These are phyloP conservation scores for Parnassius orleans DNA, from an alignment of 2,888 invertebrate species.

Conservation along the genomic window DNA sequence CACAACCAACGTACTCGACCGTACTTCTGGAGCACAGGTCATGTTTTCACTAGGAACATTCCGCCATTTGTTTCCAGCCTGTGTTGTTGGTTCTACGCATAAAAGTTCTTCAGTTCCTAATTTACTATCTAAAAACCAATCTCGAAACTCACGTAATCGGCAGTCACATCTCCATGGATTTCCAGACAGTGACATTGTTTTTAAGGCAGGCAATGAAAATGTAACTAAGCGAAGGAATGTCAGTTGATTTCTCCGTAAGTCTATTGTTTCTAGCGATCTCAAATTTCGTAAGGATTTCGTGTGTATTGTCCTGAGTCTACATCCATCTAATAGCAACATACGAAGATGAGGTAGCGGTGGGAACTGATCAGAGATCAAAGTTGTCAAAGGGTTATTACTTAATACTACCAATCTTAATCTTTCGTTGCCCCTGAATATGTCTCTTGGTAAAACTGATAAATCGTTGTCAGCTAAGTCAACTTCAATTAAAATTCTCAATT, in stretches of 20 bases:
- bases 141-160: slow-evolving; percentile 89
- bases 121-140: slow-evolving; percentile 90
- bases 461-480: slow-evolving; percentile 93
- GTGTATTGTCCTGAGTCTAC: slow-evolving; percentile 88
- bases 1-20: slow-evolving; percentile 80
- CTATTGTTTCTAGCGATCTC: slow-evolving; percentile 86
- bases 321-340: slow-evolving; percentile 89
- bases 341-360: slow-evolving; percentile 90
- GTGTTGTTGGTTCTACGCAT: slow-evolving; percentile 86
- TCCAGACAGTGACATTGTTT: slow-evolving; percentile 89
- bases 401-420: slow-evolving; percentile 88
- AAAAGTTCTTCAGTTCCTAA: slow-evolving; percentile 87
- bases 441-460: slow-evolving; percentile 86
- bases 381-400: slow-evolving; percentile 90
- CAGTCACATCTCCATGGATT: slow-evolving; percentile 97
- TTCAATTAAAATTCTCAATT: slow-evolving; percentile 91
- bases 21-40: slow-evolving; percentile 90
- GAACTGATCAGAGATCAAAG: slow-evolving; percentile 88
- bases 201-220: slow-evolving; percentile 87
- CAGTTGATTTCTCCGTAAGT: slow-evolving; percentile 90
- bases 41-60: slow-evolving; percentile 87
- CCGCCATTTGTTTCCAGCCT: slow-evolving; percentile 88
- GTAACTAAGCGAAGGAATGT: slow-evolving; percentile 81
- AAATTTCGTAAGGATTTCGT: slow-evolving; percentile 89
- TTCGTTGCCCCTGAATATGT: slow-evolving; percentile 92